Conservation (phyloP, 2,113 vertebrate genomes). For the Pollimyrus isidori region DNA sequence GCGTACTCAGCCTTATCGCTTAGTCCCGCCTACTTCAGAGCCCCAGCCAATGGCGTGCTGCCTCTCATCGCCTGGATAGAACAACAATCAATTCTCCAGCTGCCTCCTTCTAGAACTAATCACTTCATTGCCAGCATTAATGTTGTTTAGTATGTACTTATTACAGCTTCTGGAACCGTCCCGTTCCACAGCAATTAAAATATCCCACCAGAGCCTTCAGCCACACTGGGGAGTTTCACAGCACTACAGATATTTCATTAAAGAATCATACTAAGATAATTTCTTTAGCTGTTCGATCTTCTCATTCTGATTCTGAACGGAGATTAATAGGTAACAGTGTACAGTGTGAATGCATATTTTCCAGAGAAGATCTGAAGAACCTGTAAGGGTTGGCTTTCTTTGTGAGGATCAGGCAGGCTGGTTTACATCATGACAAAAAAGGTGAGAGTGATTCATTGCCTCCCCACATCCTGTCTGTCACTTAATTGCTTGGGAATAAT, state of each 20-base stretch:
- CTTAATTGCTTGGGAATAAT: background rate
- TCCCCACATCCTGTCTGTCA: background rate
- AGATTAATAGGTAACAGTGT: background rate
- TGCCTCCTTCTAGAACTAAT: slow-evolving; percentile 11
- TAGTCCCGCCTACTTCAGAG: background rate
- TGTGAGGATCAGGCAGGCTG: background rate
- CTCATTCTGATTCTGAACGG: background rate
- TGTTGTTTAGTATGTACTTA: background rate
- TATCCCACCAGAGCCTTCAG: background rate
- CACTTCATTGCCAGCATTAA: background rate
- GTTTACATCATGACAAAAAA: background rate
- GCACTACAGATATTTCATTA: background rate
- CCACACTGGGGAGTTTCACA: background rate
- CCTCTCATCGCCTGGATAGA: background rate
- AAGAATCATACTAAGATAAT: background rate
- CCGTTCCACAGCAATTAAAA: background rate
- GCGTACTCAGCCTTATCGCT: background rate
- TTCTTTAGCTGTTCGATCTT: background rate
- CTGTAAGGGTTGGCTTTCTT: background rate
- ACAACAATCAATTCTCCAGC: background rate
- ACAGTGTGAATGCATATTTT: background rate
- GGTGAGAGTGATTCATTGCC: background rate
- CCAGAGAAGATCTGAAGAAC: background rate
- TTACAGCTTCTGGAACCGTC: background rate
- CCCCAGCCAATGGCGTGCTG: background rate